phyloP scores from a whole-genome alignment of 1,140 invertebrate species.

The Prorops nasuta region DNA sequence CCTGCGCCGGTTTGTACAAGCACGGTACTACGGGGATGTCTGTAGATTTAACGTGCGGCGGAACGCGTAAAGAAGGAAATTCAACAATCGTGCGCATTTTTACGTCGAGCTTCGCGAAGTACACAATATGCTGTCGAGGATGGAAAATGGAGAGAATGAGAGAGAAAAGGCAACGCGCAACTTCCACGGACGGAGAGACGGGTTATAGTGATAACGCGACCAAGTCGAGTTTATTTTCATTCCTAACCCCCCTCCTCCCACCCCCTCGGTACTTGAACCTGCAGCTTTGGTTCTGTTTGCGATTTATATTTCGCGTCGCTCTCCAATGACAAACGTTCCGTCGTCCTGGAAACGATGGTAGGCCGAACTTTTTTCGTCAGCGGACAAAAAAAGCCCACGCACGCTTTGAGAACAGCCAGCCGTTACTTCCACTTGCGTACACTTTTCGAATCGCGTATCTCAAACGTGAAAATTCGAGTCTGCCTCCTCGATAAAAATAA shows the following conservation, averaged over 20 bases:
- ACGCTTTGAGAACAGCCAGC: too few species aligned
- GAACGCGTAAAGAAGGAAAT: too few species aligned
- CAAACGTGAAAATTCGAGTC: too few species aligned
- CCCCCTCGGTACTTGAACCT: conserved; percentile 22
- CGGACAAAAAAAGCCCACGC: too few species aligned
- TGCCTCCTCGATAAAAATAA: too few species aligned
- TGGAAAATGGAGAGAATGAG: conserved; percentile 2
- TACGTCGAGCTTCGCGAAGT: conserved; percentile 8
- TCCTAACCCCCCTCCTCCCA: conserved; percentile 2
- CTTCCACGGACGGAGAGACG: conserved; percentile 6
- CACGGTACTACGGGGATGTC: too few species aligned
- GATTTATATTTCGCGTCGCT: conserved; percentile 28
- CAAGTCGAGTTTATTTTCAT: conserved; percentile 27
- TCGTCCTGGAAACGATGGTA: conserved; percentile 2
- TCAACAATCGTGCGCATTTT: conserved; percentile 16
- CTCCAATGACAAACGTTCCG: conserved; percentile 25
- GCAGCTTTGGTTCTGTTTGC: conserved; percentile 28
- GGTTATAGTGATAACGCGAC: conserved; percentile 16
- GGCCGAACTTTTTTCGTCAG: too few species aligned
- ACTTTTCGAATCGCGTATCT: too few species aligned
- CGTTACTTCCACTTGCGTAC: too few species aligned
- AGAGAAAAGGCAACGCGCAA: neutral
- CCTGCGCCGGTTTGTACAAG: too few species aligned
- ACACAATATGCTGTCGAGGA: conserved; percentile 18
- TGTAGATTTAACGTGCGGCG: too few species aligned